Base-by-base conservation (phyloP, 2,113 vertebrate genomes). In the Thymallus thymallus region DNA sequence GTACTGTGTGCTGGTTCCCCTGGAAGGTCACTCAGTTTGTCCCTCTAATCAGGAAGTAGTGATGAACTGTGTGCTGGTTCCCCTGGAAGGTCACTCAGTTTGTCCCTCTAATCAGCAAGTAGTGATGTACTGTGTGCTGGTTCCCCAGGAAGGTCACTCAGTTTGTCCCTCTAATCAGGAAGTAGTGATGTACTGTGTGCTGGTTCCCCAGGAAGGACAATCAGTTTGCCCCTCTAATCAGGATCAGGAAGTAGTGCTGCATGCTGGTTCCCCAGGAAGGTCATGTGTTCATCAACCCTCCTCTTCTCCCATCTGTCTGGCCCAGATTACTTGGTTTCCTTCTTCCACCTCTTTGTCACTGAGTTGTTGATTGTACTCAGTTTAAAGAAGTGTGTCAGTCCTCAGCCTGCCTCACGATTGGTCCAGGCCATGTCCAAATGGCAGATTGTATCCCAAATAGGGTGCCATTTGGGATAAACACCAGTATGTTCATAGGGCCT, bases 81-180 rank as follows among this genome's bases (percentile, higher is more conserved):
- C 74, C 72, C 46, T 79, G 83, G 84, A 86, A 89, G 14, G 12
- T 4, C 12, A 51, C n/a, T 76, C 75, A 1, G 75, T 80, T 72
- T 81, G 48, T 78, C 79, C 72, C 80, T 88, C 85, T 89, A 89
- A 91, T 91, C 89, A 84, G 88, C 87, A 88, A 88, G 76, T 83
- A 29, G 71, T 1, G 14, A 76, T 76, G 83, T 7, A 88, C 77
- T 16, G 35, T 10, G 10, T 0, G 0, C 82, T 77, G 60, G 69
- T 74, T 63, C 77, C 74, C 72, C 46, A 80, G 83, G 84, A 86
- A 89, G 14, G 12, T 4, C 12, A 51, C n/a, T n/a, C n/a, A n/a
- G n/a, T n/a, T n/a, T n/a, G n/a, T n/a, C n/a, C n/a, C n/a, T n/a
- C n/a, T n/a, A n/a, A n/a, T n/a, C n/a, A n/a, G n/a, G n/a, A n/a